Evolutionary conservation across 2,113 vertebrate genomes (phyloP), one percentile per base, ranked within the genome.

Genomic region (Gavia stellata): DNA sequence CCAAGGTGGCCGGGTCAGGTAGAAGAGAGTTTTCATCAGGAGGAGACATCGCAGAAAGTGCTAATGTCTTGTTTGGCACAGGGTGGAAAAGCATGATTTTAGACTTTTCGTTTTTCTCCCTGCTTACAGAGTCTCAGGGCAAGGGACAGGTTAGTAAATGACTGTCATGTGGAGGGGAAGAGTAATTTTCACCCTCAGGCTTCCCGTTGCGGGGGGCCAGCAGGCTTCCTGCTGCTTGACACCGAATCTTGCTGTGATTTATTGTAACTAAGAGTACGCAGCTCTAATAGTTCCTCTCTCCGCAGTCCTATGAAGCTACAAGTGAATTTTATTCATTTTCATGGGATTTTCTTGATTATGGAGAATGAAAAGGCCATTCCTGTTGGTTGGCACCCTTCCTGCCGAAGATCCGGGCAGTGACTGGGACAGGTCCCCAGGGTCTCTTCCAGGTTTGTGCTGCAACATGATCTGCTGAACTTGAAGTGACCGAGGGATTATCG

Each of bases 181-280:
- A 77, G 31, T 25, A 42, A 93, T 93, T 93, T 70, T 63, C 59
- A 82, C 74, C 70, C 71, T 79, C 16, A 21, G 58, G 17, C 77
- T 91, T 86, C 53, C 59, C 0, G 0, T 3, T 33, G 14, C 1
- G 0, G 7, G 29, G 15, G 44, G 18, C 29, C 34, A 63, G 16
- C 24, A 89, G 52, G 36, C 17, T 96, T 47, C 68, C 47, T 65
- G 16, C 74, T 80, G 56, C 55, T 47, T 28, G 34, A 52, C 66
- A 53, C 23, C 2, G 10, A 38, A 31, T 20, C 59, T 71, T 47
- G 33, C 95, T 82, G 55, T 88, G 71, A 86, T 83, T 90, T 86
- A 38, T 58, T 53, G 25, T 33, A 29, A 56, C 15, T 4, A 14
- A 63, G 53, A 62, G 38, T 15, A 29, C 1, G 0, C 56, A 78